Base-by-base conservation (phyloP, 2,888 invertebrate genomes). In the Phragmatobia fuliginosa region DNA sequence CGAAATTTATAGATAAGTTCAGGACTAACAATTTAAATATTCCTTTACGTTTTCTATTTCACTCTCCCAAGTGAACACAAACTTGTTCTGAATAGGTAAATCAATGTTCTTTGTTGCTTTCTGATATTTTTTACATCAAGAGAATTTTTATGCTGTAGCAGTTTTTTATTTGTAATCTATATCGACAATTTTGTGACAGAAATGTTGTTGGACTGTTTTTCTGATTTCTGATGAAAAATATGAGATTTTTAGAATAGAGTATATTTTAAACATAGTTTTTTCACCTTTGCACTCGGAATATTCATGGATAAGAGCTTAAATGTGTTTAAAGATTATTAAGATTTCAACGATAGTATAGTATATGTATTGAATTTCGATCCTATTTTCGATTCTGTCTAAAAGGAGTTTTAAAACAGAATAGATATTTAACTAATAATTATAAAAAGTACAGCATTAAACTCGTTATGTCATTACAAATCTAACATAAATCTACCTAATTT, bases 1-100 rank as follows among this genome's bases (percentile, higher is more conserved):
- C 91, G 91, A 90, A 92, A 90, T 88, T 82, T 82, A 76, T 80
- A 81, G 92, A 92, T 92, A 92, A 92, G 88, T 90, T 89, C 86
- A 85, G 81, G 80, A 85, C 80, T 87, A 85, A 83, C 74, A 85
- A 84, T 85, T 84, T 83, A 80, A 87, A 90, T 88, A 87, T 88
- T 87, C 81, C 78, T 79, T 77, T 78, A 81, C 84, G 82, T 85
- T 85, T 85, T 80, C 84, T 89, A 89, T 87, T 87, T 86, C 76
- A 82, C 79, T 80, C 76, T 84, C 81, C 74, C 75, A 67, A 70
- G 72, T 75, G 73, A 81, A 85, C 81, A 83, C 79, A 79, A 77
- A 85, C 82, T 85, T 75, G 77, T 78, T 80, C 77, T 83, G 80
- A 84, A 87, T 85, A 83, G 78, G 78, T 84, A 85, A 87, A 85